Percentiles rank a stretch among this genome's conserved stretches.
phyloP scores from a whole-genome alignment of 2,797 vertebrate species.

The Chromis chromis region DNA sequence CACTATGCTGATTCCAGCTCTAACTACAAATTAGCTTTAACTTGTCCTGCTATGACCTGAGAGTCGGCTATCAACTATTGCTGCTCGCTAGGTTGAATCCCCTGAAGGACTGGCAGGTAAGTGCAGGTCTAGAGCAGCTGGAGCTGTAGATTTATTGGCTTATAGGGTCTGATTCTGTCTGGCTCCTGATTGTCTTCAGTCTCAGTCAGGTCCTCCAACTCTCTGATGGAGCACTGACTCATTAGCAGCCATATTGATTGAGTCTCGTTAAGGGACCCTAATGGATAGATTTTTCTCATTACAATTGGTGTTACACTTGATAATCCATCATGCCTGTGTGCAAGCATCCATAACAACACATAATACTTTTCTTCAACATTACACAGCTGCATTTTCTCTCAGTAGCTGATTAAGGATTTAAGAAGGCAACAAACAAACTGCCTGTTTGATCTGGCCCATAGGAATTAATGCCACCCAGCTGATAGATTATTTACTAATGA shows the following conservation, averaged over 20 bases:
- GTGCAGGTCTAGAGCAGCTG: conserved; percentile 56
- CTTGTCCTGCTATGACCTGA: conserved; percentile 1
- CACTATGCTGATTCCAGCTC: not conserved
- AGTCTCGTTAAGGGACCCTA: conserved; percentile 70
- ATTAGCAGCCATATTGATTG: conserved; percentile 75
- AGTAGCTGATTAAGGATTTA: not conserved
- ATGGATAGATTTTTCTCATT: conserved; percentile 79
- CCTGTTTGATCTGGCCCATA: conserved; percentile 21
- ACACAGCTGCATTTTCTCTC: conserved; percentile 15
- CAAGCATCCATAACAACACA: conserved; percentile 14
- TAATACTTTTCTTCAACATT: not conserved
- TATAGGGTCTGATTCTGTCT: conserved; percentile 52
- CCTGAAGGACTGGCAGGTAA: conserved; percentile 36
- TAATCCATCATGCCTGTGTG: conserved; percentile 51
- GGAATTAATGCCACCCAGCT: conserved; percentile 37
- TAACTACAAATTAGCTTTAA: conserved; percentile 15
- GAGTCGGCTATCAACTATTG: conserved; percentile 12
- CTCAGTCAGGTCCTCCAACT: conserved; percentile 18
- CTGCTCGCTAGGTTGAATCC: conserved; percentile 35
- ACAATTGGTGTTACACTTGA: conserved; percentile 39
- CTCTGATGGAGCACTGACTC: conserved; percentile 57
- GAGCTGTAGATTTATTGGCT: conserved; percentile 45
- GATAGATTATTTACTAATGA: conserved; percentile 41
- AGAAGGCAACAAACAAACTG: conserved; percentile 20
- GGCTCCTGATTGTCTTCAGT: conserved; percentile 23